Evolutionary conservation across 2,113 vertebrate genomes (phyloP).

Genomic region (Limanda limanda): DNA sequence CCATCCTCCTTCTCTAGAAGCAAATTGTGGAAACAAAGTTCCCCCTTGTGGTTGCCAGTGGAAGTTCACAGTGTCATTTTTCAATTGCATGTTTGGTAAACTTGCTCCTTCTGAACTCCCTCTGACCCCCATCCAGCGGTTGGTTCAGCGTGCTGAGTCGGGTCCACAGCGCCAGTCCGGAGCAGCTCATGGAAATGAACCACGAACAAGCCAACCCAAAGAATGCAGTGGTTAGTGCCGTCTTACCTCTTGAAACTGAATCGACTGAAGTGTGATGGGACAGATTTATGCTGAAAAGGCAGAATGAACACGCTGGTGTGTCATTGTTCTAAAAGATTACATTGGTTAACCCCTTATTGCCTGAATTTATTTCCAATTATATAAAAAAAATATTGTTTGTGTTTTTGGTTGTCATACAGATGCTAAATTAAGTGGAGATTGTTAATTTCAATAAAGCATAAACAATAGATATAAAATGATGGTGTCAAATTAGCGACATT

Average conservation of each 20-base stretch:
- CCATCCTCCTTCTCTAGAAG: constrained; percentile 3
- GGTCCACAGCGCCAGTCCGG: constrained; percentile 88
- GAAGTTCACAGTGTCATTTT: constrained; percentile 43
- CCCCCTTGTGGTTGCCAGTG: constrained; percentile 63
- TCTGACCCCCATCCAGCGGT: constrained; percentile 80
- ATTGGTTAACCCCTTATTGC: neutral
- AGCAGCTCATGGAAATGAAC: constrained; percentile 93
- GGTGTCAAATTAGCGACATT: too few relatives aligned
- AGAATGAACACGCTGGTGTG: neutral
- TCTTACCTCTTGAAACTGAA: constrained; percentile 65
- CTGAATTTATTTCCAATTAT: too few relatives aligned
- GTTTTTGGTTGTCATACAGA: too few relatives aligned
- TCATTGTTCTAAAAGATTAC: neutral
- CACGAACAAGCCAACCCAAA: constrained; percentile 96
- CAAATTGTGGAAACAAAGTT: constrained; percentile 50
- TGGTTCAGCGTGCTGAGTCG: constrained; percentile 94
- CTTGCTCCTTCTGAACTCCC: constrained; percentile 55
- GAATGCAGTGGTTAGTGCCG: constrained; percentile 91
- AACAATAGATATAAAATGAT: too few relatives aligned
- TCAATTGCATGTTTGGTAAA: constrained; percentile 48
- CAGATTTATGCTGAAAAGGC: constrained; percentile 22
- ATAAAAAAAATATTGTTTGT: too few relatives aligned
- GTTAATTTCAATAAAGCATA: too few relatives aligned
- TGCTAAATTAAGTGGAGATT: too few relatives aligned
- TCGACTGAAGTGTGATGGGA: constrained; percentile 2